These are phyloP conservation scores for Tarsius wallacei DNA, from an alignment of 2,797 vertebrate genomes.

Conservation along the genomic window DNA sequence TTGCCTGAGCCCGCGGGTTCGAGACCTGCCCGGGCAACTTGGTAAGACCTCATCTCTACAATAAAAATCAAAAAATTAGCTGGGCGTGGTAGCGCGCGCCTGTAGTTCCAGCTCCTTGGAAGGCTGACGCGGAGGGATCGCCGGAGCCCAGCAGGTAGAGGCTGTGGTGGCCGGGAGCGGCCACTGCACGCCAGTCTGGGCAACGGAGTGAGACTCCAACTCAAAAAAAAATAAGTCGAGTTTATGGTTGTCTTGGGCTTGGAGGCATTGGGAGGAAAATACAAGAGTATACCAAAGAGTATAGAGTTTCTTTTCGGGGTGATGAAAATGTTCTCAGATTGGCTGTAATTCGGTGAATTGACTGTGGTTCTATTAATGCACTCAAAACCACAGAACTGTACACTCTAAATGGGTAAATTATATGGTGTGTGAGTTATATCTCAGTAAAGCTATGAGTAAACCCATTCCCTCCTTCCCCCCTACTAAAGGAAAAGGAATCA, in stretches of 20 bases:
- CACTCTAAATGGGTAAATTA: background rate
- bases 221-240: too few species aligned
- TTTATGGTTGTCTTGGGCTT: background rate
- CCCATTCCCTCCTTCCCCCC: accelerated
- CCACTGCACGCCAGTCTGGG: too few species aligned
- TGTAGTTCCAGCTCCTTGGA: too few species aligned
- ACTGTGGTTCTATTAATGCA: background rate
- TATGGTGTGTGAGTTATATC: background rate
- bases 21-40: too few species aligned
- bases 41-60: too few species aligned
- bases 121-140: too few species aligned
- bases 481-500: background rate
- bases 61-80: too few species aligned
- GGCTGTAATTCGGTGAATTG: background rate
- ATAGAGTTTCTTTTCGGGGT: background rate
- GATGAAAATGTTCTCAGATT: background rate
- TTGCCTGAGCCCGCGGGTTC: too few species aligned
- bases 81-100: too few species aligned
- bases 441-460: background rate
- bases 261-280: accelerated
- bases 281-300: background rate
- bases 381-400: background rate
- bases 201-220: too few species aligned
- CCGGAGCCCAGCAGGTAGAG: too few species aligned
- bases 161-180: too few species aligned